Evolutionary conservation across 2,113 vertebrate species (phyloP).

Genomic region (Anser brachyrhynchus): DNA sequence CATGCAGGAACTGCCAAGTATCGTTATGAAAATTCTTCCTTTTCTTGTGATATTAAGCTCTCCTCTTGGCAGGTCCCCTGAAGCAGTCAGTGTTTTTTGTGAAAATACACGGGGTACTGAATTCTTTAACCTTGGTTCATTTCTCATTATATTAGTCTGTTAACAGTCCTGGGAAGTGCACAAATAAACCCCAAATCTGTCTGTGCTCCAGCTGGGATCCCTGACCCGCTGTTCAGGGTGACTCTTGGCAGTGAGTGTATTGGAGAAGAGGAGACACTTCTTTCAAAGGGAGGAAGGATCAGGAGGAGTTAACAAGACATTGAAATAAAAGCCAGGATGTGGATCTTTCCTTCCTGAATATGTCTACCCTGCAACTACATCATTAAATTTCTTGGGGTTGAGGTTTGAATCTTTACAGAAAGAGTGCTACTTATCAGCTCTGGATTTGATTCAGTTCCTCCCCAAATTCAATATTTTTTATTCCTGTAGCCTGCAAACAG

Average conservation of each 20-base stretch:
- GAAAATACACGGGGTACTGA: slow-evolving; percentile 48
- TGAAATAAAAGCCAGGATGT: background rate
- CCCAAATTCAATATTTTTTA: background rate
- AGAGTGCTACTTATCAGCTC: background rate
- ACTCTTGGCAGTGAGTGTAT: background rate
- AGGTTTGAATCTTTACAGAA: background rate
- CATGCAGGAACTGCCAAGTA: slow-evolving; percentile 47
- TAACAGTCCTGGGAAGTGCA: slow-evolving; percentile 59
- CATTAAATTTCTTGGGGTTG: background rate
- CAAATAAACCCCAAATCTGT: background rate
- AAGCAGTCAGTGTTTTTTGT: slow-evolving; percentile 51
- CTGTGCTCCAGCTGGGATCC: background rate
- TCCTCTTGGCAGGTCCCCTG: slow-evolving; percentile 43
- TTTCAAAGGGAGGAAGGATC: background rate
- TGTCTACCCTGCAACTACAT: background rate
- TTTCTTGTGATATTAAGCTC: slow-evolving; percentile 55
- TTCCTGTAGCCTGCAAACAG: background rate
- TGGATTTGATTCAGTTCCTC: background rate
- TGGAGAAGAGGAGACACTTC: background rate
- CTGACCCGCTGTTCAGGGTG: background rate
- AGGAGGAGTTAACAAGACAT: background rate
- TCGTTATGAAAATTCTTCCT: slow-evolving; percentile 68
- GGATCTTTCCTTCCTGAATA: background rate
- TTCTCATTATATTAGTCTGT: slow-evolving; percentile 44
- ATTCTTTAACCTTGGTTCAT: slow-evolving; percentile 65